These are phyloP conservation scores for Lobophora halterata DNA, from an alignment of 2,888 invertebrate species.

Conservation along the genomic window DNA sequence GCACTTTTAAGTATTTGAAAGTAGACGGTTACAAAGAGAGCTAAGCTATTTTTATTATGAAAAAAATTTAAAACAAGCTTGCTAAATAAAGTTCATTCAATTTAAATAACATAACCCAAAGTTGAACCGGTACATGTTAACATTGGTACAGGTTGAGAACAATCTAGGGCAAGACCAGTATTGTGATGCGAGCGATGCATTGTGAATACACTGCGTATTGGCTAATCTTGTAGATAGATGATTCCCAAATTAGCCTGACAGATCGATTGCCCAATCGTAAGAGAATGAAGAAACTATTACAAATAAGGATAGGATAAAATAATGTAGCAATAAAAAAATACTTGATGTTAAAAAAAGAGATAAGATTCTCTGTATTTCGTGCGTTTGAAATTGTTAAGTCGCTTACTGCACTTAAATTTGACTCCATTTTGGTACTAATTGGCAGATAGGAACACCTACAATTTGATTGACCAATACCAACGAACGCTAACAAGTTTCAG, in stretches of 20 bases:
- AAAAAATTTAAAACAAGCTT: too few relatives aligned
- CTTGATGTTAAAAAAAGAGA: too few relatives aligned
- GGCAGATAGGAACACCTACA: conserved; percentile 25
- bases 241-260: conserved; percentile 18
- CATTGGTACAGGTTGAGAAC: too few relatives aligned
- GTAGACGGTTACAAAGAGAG: too few relatives aligned
- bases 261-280: conserved; percentile 3
- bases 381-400: too few relatives aligned
- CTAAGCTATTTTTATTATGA: too few relatives aligned
- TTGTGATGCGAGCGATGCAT: conserved; percentile 34
- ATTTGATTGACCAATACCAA: conserved; percentile 24
- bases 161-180: conserved; percentile 33
- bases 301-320: conserved; percentile 6
- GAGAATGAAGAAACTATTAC: conserved; percentile 9
- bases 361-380: too few relatives aligned
- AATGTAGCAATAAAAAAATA: conserved; percentile 10
- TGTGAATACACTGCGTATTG: conserved; percentile 31
- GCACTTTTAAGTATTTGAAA: too few relatives aligned
- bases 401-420: conserved; percentile 12
- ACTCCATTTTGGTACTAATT: conserved; percentile 18
- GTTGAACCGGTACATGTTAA: too few relatives aligned
- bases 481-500: conserved; percentile 29
- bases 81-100: too few relatives aligned
- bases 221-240: conserved; percentile 21
- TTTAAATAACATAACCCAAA: too few relatives aligned